Evolutionary conservation across 2,113 vertebrate genomes (phyloP).

Genomic region (Beaufortia kweichowensis): DNA sequence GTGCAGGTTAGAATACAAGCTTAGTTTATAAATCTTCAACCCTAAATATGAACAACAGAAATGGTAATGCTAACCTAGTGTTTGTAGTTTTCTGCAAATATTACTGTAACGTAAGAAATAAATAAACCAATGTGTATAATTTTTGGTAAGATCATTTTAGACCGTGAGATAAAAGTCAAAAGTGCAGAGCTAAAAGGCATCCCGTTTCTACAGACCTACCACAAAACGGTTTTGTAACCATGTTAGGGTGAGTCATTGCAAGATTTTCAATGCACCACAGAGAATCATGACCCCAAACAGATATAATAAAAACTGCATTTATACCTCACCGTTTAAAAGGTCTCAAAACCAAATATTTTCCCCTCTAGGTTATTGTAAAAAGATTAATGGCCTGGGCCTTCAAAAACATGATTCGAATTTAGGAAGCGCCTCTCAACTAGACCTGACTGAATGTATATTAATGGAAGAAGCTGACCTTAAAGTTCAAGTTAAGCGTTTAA

Average conservation of each 20-base stretch:
- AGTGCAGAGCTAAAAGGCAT: no score
- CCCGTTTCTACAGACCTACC: background rate
- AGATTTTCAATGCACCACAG: slow-evolving; percentile 20
- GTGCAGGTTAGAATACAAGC: no score
- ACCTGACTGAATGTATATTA: slow-evolving; percentile 39
- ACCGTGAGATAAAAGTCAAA: no score
- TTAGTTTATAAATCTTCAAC: no score
- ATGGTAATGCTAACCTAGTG: no score
- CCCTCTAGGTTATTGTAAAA: slow-evolving; percentile 19
- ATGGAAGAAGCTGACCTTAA: slow-evolving; percentile 34
- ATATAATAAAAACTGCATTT: slow-evolving; percentile 42
- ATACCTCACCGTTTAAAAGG: slow-evolving; percentile 23
- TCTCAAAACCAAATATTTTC: slow-evolving; percentile 19
- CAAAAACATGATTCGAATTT: background rate
- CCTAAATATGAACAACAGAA: background rate
- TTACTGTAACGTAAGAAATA: background rate
- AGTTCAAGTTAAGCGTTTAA: slow-evolving; percentile 27
- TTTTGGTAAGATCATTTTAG: background rate
- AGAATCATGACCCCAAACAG: slow-evolving; percentile 4
- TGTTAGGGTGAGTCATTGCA: slow-evolving; percentile 1
- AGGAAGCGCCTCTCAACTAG: slow-evolving; percentile 21
- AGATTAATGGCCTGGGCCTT: slow-evolving; percentile 42
- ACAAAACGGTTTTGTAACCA: background rate
- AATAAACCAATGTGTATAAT: background rate
- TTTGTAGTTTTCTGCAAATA: background rate